Percentiles rank a stretch among this genome's conserved stretches.
These are phyloP conservation scores for Acanthurus leucopareius DNA, from an alignment of 2,797 vertebrate genomes.

Conservation along the genomic window DNA sequence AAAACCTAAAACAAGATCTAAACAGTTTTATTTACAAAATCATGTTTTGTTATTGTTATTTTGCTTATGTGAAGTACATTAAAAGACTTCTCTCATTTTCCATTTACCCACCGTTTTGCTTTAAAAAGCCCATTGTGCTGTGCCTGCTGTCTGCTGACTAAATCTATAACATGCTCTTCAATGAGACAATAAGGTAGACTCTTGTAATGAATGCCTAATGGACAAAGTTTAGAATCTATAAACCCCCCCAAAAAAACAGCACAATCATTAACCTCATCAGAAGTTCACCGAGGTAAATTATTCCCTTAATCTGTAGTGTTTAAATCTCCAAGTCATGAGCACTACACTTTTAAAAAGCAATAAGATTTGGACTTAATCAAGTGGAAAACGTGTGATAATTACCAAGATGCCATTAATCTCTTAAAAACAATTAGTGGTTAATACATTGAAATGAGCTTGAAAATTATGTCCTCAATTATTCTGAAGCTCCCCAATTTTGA, in stretches of 20 bases:
- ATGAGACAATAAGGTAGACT: conserved; percentile 15
- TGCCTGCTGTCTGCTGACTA: background rate
- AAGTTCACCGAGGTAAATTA: background rate
- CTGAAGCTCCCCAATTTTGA: background rate
- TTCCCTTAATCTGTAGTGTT: background rate
- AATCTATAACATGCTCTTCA: background rate
- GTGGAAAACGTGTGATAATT: conserved; percentile 23
- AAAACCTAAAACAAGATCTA: background rate
- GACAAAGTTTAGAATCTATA: background rate
- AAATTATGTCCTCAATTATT: conserved; percentile 39
- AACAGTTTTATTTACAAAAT: no score
- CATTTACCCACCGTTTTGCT: background rate
- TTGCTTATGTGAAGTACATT: no score
- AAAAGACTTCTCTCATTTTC: background rate
- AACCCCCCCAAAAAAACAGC: conserved; percentile 1
- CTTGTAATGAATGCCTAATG: conserved; percentile 1
- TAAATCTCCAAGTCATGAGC: background rate
- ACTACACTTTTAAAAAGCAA: background rate
- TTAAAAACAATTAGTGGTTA: conserved; percentile 31
- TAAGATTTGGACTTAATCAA: conserved; percentile 26
- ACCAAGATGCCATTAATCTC: conserved; percentile 28
- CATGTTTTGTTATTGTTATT: background rate
- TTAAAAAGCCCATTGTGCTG: background rate
- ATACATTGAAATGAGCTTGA: conserved; percentile 29
- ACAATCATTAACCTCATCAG: background rate